Evolutionary conservation across 2,888 invertebrate species (phyloP).

Genomic region (Poecilobothrus nobilitatus): DNA sequence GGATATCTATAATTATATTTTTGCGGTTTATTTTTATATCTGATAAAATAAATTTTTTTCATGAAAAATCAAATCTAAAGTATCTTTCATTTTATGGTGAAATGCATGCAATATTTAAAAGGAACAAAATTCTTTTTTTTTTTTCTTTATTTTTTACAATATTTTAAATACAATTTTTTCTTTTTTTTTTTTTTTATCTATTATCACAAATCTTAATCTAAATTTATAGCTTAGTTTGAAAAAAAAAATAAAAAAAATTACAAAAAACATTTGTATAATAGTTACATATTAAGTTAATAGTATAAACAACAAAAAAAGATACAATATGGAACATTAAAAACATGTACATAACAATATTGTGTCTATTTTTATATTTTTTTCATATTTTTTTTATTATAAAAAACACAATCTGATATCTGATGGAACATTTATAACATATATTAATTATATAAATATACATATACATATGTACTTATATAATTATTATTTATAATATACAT

Average conservation of each 20-base stretch:
- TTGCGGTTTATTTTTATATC: background rate
- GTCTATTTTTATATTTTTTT: too few relatives aligned
- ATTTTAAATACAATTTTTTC: too few relatives aligned
- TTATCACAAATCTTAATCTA: background rate
- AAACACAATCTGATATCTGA: too few relatives aligned
- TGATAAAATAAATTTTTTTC: background rate
- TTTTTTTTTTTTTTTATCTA: background rate
- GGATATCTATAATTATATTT: background rate
- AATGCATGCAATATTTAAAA: slow-evolving; percentile 1
- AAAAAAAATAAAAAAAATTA: too few relatives aligned
- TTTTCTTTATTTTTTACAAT: too few relatives aligned
- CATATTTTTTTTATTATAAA: too few relatives aligned
- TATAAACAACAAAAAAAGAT: background rate
- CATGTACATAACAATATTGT: too few relatives aligned
- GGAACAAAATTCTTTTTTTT: background rate
- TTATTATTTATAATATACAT: too few relatives aligned
- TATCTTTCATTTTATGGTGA: background rate
- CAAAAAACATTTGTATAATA: background rate
- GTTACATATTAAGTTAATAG: background rate
- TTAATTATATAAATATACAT: too few relatives aligned
- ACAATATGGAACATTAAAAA: too few relatives aligned
- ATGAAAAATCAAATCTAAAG: too few relatives aligned
- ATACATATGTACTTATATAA: background rate
- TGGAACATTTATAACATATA: too few relatives aligned
- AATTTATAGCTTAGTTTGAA: background rate